Conservation (phyloP, 2,888 invertebrate genomes). For the Galerucella calmariensis region DNA sequence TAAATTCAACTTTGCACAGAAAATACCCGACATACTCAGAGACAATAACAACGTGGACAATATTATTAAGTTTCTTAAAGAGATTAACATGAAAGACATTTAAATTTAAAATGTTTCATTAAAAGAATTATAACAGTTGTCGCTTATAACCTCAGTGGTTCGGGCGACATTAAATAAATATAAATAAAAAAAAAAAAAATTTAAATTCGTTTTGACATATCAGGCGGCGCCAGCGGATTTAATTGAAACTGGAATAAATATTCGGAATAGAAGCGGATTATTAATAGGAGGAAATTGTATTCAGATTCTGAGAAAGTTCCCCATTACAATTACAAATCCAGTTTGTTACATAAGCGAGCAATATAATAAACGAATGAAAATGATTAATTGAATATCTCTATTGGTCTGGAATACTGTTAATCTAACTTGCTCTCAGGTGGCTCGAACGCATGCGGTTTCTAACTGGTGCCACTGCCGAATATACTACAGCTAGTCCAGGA, state of each 20-base stretch:
- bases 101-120: too few relatives aligned
- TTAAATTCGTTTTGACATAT: slow-evolving; percentile 29
- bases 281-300: slow-evolving; percentile 35
- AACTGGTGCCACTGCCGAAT: slow-evolving; percentile 7
- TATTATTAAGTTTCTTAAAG: too few relatives aligned
- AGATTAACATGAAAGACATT: too few relatives aligned
- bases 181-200: too few relatives aligned
- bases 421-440: slow-evolving; percentile 43
- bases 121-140: too few relatives aligned
- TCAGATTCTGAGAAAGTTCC: slow-evolving; percentile 32
- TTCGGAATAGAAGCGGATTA: slow-evolving; percentile 25
- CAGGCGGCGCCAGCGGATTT: slow-evolving; percentile 15
- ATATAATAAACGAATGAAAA: slow-evolving; percentile 39
- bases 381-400: slow-evolving; percentile 45
- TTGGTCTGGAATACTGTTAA: slow-evolving; percentile 41
- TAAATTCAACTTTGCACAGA: too few relatives aligned
- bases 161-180: too few relatives aligned
- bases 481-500: slow-evolving; percentile 5
- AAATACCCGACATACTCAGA: too few relatives aligned
- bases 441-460: slow-evolving; percentile 39
- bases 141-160: too few relatives aligned
- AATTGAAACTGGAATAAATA: slow-evolving; percentile 33
- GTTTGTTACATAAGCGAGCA: slow-evolving; percentile 33
- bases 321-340: slow-evolving; percentile 36
- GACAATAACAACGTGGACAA: too few relatives aligned